Evolutionary conservation across 2,113 vertebrate genomes (phyloP).

Genomic region (Bos javanicus): DNA sequence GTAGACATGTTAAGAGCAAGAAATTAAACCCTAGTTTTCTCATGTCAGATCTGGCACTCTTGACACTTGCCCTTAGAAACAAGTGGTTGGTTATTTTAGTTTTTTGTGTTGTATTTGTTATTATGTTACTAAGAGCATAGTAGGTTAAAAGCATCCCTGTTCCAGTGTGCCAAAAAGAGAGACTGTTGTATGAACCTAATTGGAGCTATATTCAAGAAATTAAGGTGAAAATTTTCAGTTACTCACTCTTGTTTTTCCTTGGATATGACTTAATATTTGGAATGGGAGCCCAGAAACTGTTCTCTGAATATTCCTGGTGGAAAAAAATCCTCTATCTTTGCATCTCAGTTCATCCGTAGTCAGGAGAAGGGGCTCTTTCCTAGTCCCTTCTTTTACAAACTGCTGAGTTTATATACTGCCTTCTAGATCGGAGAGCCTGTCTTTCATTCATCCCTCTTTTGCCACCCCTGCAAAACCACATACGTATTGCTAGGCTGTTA

Average conservation of each 20-base stretch:
- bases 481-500: not conserved
- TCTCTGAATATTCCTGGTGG: slow-evolving; percentile 29
- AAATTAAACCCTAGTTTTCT: slow-evolving; percentile 46
- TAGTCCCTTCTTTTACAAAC: slow-evolving; percentile 6
- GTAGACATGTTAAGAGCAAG: not conserved
- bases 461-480: slow-evolving; percentile 12
- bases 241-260: slow-evolving; percentile 44
- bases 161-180: not conserved
- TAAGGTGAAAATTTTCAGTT: slow-evolving; percentile 37
- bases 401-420: not conserved
- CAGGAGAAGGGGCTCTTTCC: not conserved
- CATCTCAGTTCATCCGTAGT: slow-evolving; percentile 14
- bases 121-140: slow-evolving; percentile 3
- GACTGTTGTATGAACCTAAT: not conserved
- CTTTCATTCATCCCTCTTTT: slow-evolving; percentile 38
- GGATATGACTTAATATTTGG: slow-evolving; percentile 12
- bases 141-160: slow-evolving; percentile 25
- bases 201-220: slow-evolving; percentile 43
- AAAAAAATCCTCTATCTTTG: not conserved
- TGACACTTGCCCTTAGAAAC: slow-evolving; percentile 38
- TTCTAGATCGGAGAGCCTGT: slow-evolving; percentile 33
- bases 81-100: slow-evolving; percentile 48
- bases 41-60: slow-evolving; percentile 5
- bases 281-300: slow-evolving; percentile 9
- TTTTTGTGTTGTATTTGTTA: slow-evolving; percentile 42